phyloP scores from a whole-genome alignment of 1,140 invertebrate species.

The Neotoxoptera formosana region DNA sequence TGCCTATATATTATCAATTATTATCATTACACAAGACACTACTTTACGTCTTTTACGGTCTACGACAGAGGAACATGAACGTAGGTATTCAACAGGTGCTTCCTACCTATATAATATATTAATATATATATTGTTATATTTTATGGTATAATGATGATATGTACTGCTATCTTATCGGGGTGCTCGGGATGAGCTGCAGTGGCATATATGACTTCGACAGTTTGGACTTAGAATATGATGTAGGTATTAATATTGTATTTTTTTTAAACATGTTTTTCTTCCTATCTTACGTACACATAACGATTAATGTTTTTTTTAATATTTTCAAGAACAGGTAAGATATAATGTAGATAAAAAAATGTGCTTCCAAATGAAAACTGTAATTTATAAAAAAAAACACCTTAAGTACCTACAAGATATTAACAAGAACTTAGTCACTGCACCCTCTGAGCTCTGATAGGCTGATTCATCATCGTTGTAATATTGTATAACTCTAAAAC shows the following conservation, averaged over 20 bases:
- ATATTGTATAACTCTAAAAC: not conserved
- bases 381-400: not conserved
- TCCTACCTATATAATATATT: not conserved
- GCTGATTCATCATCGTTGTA: not conserved
- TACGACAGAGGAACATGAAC: not conserved
- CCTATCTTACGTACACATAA: not conserved
- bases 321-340: not conserved
- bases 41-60: not conserved
- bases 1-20: not conserved
- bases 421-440: not conserved
- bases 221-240: not conserved
- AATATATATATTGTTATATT: not conserved
- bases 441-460: not conserved
- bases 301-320: not conserved
- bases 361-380: not conserved
- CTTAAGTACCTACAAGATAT: too few relatives aligned
- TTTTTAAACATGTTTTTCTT: not conserved
- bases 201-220: not conserved
- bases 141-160: not conserved
- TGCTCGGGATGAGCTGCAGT: not conserved
- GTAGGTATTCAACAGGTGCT: not conserved
- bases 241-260: not conserved
- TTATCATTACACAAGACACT: not conserved
- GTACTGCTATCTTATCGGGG: not conserved
- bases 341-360: not conserved